These are phyloP conservation scores for Cepaea nemoralis DNA, from an alignment of 1,140 invertebrate genomes.

Conservation along the genomic window DNA sequence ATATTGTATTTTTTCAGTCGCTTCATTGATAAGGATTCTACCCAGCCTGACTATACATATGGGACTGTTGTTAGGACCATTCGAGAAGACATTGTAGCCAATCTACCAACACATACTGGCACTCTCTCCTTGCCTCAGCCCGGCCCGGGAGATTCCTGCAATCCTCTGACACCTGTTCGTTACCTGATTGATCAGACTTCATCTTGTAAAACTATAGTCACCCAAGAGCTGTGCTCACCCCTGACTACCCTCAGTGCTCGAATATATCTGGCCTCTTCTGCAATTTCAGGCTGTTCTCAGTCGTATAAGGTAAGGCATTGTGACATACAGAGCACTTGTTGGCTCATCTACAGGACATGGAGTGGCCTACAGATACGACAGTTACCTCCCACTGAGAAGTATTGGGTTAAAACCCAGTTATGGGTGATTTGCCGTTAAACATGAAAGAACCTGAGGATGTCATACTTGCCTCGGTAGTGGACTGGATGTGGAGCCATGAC, in stretches of 20 bases:
- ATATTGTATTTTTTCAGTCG: too few relatives aligned
- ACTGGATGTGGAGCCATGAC: too few relatives aligned
- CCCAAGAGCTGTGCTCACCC: conserved; percentile 37
- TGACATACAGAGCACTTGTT: too few relatives aligned
- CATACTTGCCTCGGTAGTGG: too few relatives aligned
- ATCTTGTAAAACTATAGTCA: conserved; percentile 43
- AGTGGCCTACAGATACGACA: too few relatives aligned
- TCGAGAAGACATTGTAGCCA: conserved; percentile 24
- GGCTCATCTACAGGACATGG: too few relatives aligned
- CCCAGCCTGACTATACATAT: not conserved
- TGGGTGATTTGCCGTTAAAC: too few relatives aligned
- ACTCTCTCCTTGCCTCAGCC: conserved; percentile 51
- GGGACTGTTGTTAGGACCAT: conserved; percentile 23
- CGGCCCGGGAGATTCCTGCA: conserved; percentile 47
- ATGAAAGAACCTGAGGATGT: too few relatives aligned
- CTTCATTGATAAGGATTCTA: not conserved
- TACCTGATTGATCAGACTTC: conserved; percentile 48
- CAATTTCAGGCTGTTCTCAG: conserved; percentile 22
- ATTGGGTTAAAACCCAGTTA: too few relatives aligned
- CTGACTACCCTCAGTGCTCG: conserved; percentile 47
- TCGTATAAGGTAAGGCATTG: conserved; percentile 10
- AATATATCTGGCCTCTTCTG: conserved; percentile 46
- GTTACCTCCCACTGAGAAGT: too few relatives aligned
- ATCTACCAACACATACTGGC: conserved; percentile 16
- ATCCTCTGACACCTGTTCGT: conserved; percentile 50